Conservation (phyloP, 2,888 invertebrate species). For the Ceramica pisi region DNA sequence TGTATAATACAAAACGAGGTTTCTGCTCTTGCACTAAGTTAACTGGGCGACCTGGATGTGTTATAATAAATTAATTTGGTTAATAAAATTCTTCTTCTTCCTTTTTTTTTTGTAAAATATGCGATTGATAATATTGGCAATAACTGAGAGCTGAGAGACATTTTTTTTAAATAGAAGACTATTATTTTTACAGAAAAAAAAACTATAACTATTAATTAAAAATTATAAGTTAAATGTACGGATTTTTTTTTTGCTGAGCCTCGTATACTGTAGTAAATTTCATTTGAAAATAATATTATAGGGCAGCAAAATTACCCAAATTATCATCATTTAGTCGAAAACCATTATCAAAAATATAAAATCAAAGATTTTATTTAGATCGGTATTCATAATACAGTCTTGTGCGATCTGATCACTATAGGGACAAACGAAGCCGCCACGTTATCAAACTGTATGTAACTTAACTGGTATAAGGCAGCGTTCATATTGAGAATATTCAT, state of each 20-base stretch:
- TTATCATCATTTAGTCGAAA: background rate
- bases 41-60: background rate
- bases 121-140: background rate
- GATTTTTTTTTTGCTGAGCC: background rate
- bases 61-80: too few species aligned
- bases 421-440: conserved; percentile 84
- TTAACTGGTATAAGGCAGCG: conserved; percentile 75
- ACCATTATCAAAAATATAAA: conserved; percentile 31
- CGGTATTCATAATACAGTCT: conserved; percentile 70
- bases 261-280: background rate
- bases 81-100: too few species aligned
- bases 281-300: background rate
- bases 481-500: conserved; percentile 67
- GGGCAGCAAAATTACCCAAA: background rate
- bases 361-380: conserved; percentile 59
- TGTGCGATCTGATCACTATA: conserved; percentile 82
- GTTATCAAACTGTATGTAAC: conserved; percentile 83
- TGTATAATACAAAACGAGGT: conserved; percentile 34
- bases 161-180: background rate
- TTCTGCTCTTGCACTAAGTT: background rate
- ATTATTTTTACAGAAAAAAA: background rate
- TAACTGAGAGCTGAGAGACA: too few species aligned
- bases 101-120: too few species aligned
- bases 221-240: background rate
- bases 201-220: background rate